Conservation (phyloP, 2,888 invertebrate genomes). For the Pristionchus fissidentatus region DNA sequence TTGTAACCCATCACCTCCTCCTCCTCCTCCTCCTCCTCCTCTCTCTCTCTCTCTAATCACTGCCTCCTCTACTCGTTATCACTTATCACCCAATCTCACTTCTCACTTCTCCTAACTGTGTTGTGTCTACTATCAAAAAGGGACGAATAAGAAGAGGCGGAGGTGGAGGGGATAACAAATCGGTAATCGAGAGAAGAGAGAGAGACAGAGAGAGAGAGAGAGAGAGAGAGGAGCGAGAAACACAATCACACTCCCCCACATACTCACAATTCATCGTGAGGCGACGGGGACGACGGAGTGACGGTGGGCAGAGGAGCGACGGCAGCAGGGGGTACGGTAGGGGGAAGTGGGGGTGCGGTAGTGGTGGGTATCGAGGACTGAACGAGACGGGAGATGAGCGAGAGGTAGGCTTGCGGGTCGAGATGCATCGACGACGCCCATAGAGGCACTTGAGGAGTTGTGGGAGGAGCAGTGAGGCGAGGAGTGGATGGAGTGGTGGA, state of each 20-base stretch:
- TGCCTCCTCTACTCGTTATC: constrained; percentile 22
- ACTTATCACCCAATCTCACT: constrained; percentile 41
- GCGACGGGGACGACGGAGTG: background rate
- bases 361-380: background rate
- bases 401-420: constrained; percentile 20
- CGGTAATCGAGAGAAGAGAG: constrained; percentile 11
- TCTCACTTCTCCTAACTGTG: constrained; percentile 42
- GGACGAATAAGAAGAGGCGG: background rate
- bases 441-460: background rate
- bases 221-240: background rate
- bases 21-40: background rate
- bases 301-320: background rate
- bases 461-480: background rate
- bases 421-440: constrained; percentile 32
- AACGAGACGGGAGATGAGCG: background rate
- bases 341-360: background rate
- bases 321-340: background rate
- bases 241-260: background rate
- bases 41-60: no score
- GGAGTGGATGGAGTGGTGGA: background rate
- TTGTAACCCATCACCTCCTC: constrained; percentile 14
- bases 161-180: no score
- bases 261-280: background rate
- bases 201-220: background rate
- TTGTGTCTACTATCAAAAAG: constrained; percentile 37